These are phyloP conservation scores for Hoplostethus atlanticus DNA, from an alignment of 2,797 vertebrate genomes.

Conservation along the genomic window DNA sequence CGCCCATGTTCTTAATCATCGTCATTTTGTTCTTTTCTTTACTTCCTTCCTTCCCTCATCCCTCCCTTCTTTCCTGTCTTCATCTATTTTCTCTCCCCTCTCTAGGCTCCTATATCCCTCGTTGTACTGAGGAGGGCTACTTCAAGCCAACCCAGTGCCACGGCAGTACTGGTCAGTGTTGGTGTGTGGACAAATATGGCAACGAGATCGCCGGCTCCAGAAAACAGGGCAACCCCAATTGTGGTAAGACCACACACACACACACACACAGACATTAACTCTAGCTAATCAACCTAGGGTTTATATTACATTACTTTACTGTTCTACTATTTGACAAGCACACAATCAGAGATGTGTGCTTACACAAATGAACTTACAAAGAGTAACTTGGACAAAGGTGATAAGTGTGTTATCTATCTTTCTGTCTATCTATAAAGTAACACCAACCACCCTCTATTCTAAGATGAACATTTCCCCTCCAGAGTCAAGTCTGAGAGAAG, in stretches of 20 bases:
- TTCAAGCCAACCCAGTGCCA: conserved; percentile 97
- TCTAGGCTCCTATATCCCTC: conserved; percentile 91
- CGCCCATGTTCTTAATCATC: neutral
- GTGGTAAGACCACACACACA: conserved; percentile 83
- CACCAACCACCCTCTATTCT: no score
- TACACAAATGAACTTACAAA: conserved; percentile 13
- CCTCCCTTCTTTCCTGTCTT: conserved; percentile 1
- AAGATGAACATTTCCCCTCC: no score
- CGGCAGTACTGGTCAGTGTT: conserved; percentile 94
- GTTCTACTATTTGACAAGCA: no score
- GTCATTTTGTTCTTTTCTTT: neutral
- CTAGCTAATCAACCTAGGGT: no score
- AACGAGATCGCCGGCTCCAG: conserved; percentile 96
- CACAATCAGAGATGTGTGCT: neutral
- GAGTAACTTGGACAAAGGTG: neutral
- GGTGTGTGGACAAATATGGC: conserved; percentile 98
- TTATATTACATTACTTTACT: conserved; percentile 9
- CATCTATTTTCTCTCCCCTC: neutral
- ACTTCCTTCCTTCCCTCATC: neutral
- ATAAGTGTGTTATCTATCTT: no score
- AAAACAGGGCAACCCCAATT: conserved; percentile 93
- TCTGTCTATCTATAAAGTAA: no score
- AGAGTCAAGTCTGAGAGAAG: no score
- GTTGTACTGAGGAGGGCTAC: conserved; percentile 95
- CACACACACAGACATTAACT: neutral